Percentiles rank a stretch among this genome's conserved stretches.
Evolutionary conservation across 1,140 invertebrate genomes (phyloP).

Genomic region (Penaeus chinensis): DNA sequence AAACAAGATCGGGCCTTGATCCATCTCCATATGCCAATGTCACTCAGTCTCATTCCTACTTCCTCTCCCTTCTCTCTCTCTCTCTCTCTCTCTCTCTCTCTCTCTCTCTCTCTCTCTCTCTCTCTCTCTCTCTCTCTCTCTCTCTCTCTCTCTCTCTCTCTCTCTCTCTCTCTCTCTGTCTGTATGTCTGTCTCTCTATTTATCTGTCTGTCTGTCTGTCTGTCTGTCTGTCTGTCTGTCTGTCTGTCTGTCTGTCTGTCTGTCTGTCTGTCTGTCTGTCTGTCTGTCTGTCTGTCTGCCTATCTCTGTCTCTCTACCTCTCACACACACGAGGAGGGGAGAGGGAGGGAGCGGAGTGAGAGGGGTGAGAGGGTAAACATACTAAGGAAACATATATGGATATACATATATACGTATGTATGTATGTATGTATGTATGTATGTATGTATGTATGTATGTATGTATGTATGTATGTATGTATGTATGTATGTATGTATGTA

Average conservation of each 20-base stretch:
- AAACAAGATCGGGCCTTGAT: too few relatives aligned
- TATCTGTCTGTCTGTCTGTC: background rate
- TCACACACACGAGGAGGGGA: too few relatives aligned
- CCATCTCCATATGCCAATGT: too few relatives aligned
- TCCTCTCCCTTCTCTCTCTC: too few relatives aligned
- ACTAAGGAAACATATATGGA: background rate
- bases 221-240: background rate
- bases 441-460: slow-evolving; percentile 30
- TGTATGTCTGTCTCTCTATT: background rate
- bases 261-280: background rate
- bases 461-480: slow-evolving; percentile 29
- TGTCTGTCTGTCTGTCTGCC: background rate
- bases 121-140: background rate
- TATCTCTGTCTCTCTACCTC: background rate
- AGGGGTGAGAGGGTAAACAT: too few relatives aligned
- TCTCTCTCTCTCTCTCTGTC: slow-evolving; percentile 14
- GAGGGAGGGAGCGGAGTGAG: too few relatives aligned
- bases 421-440: slow-evolving; percentile 28
- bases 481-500: background rate
- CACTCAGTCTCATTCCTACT: too few relatives aligned
- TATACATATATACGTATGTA: slow-evolving; percentile 14
- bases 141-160: background rate
- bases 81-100: too few relatives aligned
- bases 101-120: background rate
- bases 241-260: background rate